A percentile compares a stretch with the other conserved stretches of the same genome.
phyloP scores from a whole-genome alignment of 2,113 vertebrate genomes.

The Albula goreensis region DNA sequence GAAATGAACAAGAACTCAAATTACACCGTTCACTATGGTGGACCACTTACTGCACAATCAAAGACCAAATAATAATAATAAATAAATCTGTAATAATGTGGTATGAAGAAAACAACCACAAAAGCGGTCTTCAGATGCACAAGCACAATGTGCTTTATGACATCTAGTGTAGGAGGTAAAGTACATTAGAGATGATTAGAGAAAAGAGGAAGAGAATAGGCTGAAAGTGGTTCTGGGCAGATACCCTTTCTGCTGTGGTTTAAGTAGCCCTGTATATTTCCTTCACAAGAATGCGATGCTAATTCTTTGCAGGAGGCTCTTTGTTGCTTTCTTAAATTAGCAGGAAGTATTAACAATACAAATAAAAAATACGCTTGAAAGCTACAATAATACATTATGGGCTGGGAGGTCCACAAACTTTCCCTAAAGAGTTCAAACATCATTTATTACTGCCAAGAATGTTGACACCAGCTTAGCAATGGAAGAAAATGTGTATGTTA shows the following conservation, averaged over 20 bases:
- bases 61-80: slow-evolving; percentile 44
- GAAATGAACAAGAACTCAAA: slow-evolving; percentile 54
- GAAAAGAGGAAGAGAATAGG: background rate
- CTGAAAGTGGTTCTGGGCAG: background rate
- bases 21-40: slow-evolving; percentile 32
- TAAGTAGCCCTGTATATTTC: too few species aligned
- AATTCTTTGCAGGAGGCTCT: background rate
- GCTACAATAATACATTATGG: slow-evolving; percentile 38
- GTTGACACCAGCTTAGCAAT: too few species aligned
- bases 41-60: slow-evolving; percentile 45
- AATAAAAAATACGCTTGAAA: background rate
- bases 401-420: too few species aligned
- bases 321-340: background rate
- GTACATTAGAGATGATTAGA: background rate
- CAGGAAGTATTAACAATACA: background rate
- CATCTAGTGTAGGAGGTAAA: slow-evolving; percentile 19
- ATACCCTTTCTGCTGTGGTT: too few species aligned
- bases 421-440: too few species aligned
- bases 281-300: background rate
- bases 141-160: slow-evolving; percentile 17
- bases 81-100: slow-evolving; percentile 19
- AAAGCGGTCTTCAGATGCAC: background rate
- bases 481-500: too few species aligned
- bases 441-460: too few species aligned
- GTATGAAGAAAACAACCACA: background rate